Conservation (phyloP, 2,888 invertebrate genomes). For the Eremobia ochroleuca region DNA sequence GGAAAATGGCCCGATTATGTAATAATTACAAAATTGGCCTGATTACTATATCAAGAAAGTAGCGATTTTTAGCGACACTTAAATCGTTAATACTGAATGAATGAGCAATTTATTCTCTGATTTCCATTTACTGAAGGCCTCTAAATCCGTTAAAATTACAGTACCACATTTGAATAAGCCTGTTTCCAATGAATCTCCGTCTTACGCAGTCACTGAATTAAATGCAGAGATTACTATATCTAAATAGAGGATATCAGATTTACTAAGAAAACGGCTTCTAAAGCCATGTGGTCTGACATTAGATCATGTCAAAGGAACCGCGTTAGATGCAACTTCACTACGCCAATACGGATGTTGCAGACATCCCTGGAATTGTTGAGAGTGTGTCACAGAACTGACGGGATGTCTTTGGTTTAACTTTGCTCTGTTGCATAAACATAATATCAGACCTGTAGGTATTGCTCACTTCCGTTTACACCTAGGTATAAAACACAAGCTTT, state of each 20-base stretch:
- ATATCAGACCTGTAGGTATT: neutral
- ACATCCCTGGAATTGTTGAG: neutral
- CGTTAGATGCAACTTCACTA: neutral
- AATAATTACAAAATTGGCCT: neutral
- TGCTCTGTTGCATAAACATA: neutral
- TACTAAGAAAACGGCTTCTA: conserved; percentile 3
- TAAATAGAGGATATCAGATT: conserved; percentile 18
- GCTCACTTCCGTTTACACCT: too few species aligned
- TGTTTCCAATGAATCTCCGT: conserved; percentile 37
- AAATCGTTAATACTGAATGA: conserved; percentile 42
- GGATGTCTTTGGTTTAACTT: neutral
- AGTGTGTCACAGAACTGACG: neutral
- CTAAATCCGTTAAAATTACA: conserved; percentile 47
- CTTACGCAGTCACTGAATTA: conserved; percentile 15
- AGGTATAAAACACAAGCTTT: neutral
- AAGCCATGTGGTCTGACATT: conserved; percentile 6
- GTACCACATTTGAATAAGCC: conserved; percentile 53
- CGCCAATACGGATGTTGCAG: neutral
- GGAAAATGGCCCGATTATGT: neutral
- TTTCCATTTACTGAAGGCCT: conserved; percentile 51
- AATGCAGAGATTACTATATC: conserved; percentile 22
- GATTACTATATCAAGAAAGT: conserved; percentile 9
- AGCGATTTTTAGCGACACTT: conserved; percentile 21
- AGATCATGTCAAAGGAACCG: conserved; percentile 23
- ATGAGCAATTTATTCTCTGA: conserved; percentile 45